Percentiles rank a stretch among this genome's conserved stretches.
phyloP scores from a whole-genome alignment of 2,888 invertebrate species.

The Balanococcus diminutus region DNA sequence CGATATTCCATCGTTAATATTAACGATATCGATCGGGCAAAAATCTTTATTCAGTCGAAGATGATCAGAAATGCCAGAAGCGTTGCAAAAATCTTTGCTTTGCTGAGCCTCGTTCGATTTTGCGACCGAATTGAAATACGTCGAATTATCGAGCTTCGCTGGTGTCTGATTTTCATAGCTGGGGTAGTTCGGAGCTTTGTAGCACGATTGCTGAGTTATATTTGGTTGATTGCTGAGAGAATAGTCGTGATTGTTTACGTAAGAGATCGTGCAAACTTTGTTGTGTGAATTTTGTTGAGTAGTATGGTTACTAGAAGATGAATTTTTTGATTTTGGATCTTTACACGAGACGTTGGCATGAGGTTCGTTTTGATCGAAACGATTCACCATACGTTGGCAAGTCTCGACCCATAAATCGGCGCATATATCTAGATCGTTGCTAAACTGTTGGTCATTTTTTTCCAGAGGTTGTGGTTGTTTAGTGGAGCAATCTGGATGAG shows the following conservation, averaged over 20 bases:
- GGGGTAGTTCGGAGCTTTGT: background rate
- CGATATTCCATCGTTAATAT: background rate
- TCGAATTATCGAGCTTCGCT: background rate
- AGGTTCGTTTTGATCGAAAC: conserved; percentile 12
- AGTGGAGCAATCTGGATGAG: background rate
- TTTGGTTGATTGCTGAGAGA: too few species aligned
- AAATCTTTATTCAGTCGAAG: background rate
- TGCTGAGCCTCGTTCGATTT: background rate
- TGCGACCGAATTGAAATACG: background rate
- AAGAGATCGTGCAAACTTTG: background rate
- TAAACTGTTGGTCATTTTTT: background rate
- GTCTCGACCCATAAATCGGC: conserved; percentile 51
- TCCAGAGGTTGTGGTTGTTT: background rate
- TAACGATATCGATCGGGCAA: background rate
- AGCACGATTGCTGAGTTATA: background rate
- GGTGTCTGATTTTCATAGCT: background rate
- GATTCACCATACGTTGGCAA: conserved; percentile 45
- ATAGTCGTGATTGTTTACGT: background rate
- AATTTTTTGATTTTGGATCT: background rate
- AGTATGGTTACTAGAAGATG: background rate
- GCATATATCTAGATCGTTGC: conserved; percentile 38
- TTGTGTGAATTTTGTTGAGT: background rate
- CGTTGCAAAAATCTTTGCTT: background rate
- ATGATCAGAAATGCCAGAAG: background rate
- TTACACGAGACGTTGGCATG: background rate